Evolutionary conservation across 1,140 invertebrate genomes (phyloP).

Genomic region (Drosophila grimshawi): DNA sequence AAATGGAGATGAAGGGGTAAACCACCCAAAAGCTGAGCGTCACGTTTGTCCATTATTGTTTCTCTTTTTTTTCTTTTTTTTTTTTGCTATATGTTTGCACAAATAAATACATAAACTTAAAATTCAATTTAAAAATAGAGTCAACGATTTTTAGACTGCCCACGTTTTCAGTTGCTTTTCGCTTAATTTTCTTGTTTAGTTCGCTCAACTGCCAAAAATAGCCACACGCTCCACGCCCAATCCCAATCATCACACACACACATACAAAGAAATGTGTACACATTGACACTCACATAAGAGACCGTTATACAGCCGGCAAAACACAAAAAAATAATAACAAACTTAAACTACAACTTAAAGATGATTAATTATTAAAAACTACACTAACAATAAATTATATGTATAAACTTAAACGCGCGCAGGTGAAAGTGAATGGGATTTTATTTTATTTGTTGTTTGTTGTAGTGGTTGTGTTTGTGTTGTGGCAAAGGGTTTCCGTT

Average conservation of each 20-base stretch:
- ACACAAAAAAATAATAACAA: constrained; percentile 6
- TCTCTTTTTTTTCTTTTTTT: constrained; percentile 46
- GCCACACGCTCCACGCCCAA: constrained; percentile 56
- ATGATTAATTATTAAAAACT: constrained; percentile 21
- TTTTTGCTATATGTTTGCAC: constrained; percentile 55
- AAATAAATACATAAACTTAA: constrained; percentile 65
- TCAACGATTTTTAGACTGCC: constrained; percentile 43
- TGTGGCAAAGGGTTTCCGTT: constrained; percentile 5
- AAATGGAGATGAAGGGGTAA: constrained; percentile 29
- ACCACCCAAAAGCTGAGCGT: constrained; percentile 51
- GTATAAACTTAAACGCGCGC: constrained; percentile 64
- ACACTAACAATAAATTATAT: constrained; percentile 51
- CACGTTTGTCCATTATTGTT: constrained; percentile 71
- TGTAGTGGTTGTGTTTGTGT: constrained; percentile 4
- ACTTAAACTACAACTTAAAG: constrained; percentile 40
- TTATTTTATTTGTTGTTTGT: constrained; percentile 33
- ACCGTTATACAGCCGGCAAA: constrained; percentile 15
- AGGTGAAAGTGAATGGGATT: constrained; percentile 70
- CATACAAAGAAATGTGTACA: constrained; percentile 32
- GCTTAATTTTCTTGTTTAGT: constrained; percentile 58
- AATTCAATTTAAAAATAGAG: constrained; percentile 50
- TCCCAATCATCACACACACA: constrained; percentile 26
- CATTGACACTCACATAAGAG: constrained; percentile 19
- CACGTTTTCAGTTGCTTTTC: constrained; percentile 61
- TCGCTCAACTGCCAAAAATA: constrained; percentile 71